These are phyloP conservation scores for Caerostris darwini DNA, from an alignment of 1,140 invertebrate species.

Conservation along the genomic window DNA sequence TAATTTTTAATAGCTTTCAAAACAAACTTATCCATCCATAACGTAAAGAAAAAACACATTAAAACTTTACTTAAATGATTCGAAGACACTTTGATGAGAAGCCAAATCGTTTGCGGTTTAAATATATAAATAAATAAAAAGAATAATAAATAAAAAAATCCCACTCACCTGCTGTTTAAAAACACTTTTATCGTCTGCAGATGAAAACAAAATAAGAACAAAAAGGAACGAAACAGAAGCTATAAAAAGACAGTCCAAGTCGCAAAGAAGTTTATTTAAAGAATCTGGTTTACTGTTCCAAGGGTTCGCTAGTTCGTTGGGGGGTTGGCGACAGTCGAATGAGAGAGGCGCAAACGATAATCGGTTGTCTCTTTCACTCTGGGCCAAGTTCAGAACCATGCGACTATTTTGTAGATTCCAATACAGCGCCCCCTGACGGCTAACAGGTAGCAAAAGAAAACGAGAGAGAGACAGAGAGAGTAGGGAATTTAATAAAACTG, in stretches of 20 bases:
- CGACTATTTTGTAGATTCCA: conserved; percentile 46
- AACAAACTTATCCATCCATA: not conserved
- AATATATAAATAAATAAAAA: conserved; percentile 2
- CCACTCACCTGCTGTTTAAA: conserved; percentile 24
- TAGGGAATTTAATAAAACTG: conserved; percentile 51
- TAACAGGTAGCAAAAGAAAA: conserved; percentile 42
- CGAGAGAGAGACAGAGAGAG: not conserved
- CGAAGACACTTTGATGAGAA: not conserved
- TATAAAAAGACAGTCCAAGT: conserved; percentile 37
- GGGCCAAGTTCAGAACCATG: conserved; percentile 61
- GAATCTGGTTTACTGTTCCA: conserved; percentile 33
- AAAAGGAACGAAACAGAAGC: not conserved
- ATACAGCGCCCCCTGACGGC: conserved; percentile 13
- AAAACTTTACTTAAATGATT: not conserved
- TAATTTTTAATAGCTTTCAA: not conserved
- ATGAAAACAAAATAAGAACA: not conserved
- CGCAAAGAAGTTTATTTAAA: conserved; percentile 46
- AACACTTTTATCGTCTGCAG: conserved; percentile 9
- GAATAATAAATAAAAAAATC: not conserved
- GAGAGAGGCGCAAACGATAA: not conserved
- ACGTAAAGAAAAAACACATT: not conserved
- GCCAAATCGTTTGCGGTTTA: conserved; percentile 35
- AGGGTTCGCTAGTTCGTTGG: not conserved
- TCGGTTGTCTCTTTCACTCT: conserved; percentile 26
- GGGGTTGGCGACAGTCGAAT: not conserved